Base-by-base conservation (phyloP, 2,888 invertebrate genomes). In the Napeogenes sylphis region DNA sequence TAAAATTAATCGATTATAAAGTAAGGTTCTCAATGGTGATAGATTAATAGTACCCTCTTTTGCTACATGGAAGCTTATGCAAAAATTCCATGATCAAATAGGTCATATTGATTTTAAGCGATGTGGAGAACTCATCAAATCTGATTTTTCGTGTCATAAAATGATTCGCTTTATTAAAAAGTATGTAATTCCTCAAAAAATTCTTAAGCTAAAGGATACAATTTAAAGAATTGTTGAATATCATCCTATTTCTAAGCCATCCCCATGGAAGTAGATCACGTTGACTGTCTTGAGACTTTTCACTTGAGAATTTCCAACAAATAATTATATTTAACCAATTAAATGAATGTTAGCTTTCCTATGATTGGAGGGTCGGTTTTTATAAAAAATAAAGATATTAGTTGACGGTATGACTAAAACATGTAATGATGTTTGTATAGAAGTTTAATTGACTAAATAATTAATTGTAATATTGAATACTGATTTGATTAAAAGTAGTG, bases 51-150 rank as follows among this genome's bases (percentile, higher is more conserved):
- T 78, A 0, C 77, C 77, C 0, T 45, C n/a, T 3, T 72, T 74
- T 42, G 63, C 74, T 10, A 51, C 56, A 6, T 81, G 76, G 71
- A 76, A 66, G 60, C 58, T 79, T 4, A 13, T 76, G 1, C 75
- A 75, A 51, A 77, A 72, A 72, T 69, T 72, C 54, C 79, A 78
- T 59, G 77, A 79, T n/a, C n/a, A n/a, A n/a, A n/a, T n/a, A n/a
- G n/a, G n/a, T n/a, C n/a, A n/a, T 13, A 13, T 35, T 4, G 35
- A 5, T 35, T 4, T 35, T 35, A 35, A 5, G 5, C 35, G 35
- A 5, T 35, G 35, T 35, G 35, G 5, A 35, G 1, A 35, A 5
- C 4, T 35, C 0, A 73, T 79, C 13, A 79, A 77, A 67, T 63
- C 58, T 0, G 69, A 70, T 1, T 78, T 64, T 59, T 78, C 77